Evolutionary conservation across 2,888 invertebrate species (phyloP).

Genomic region (Calameuta filiformis): DNA sequence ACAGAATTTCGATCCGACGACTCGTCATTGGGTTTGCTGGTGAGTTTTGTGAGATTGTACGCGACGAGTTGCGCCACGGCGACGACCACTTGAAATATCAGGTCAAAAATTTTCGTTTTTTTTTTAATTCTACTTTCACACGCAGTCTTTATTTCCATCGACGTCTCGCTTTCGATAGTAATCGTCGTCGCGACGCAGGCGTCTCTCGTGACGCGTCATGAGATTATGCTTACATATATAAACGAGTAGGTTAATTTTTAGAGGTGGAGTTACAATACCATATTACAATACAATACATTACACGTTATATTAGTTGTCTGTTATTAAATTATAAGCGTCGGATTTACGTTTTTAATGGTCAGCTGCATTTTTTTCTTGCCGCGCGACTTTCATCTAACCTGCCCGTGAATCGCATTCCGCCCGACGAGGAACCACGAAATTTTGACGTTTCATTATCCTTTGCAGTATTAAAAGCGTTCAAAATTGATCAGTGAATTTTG

Average conservation of each 20-base stretch:
- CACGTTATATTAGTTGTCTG: constrained; percentile 57
- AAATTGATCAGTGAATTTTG: constrained; percentile 15
- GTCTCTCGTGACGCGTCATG: constrained; percentile 32
- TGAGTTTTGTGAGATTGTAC: constrained; percentile 70
- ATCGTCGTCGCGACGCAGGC: neutral
- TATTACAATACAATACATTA: constrained; percentile 60
- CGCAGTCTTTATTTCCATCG: neutral
- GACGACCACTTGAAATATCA: constrained; percentile 36
- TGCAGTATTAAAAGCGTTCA: constrained; percentile 12
- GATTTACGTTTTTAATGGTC: constrained; percentile 40
- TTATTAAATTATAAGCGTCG: constrained; percentile 60
- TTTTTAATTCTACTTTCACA: neutral
- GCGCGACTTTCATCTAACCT: constrained; percentile 15
- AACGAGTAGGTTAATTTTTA: constrained; percentile 41
- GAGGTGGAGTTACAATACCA: constrained; percentile 54
- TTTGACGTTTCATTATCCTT: constrained; percentile 4
- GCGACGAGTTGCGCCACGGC: constrained; percentile 66
- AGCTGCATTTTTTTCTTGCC: constrained; percentile 29
- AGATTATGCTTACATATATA: constrained; percentile 49
- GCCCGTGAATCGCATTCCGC: constrained; percentile 29
- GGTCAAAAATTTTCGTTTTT: neutral
- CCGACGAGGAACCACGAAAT: constrained; percentile 21
- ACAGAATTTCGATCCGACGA: constrained; percentile 25
- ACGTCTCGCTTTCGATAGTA: neutral
- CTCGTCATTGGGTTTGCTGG: constrained; percentile 60